Conservation (phyloP, 1,140 invertebrate genomes). For the Linepithema humile region DNA sequence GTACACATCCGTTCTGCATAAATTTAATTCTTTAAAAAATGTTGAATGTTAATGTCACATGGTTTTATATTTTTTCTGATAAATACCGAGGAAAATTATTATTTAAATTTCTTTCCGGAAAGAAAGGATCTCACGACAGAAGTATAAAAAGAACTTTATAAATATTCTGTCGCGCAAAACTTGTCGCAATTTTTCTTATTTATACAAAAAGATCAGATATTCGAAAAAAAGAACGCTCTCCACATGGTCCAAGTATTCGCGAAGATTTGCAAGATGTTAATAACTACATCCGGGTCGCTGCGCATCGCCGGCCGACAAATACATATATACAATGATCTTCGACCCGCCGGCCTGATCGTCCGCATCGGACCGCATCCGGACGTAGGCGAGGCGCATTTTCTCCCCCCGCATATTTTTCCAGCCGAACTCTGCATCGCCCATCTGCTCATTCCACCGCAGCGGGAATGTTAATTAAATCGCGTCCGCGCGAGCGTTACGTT, state of each 20-base stretch:
- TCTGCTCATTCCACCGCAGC: conserved; percentile 28
- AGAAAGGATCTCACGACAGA: not conserved
- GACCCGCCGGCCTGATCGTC: conserved; percentile 25
- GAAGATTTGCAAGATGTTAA: not conserved
- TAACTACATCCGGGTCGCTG: not conserved
- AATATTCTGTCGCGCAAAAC: not conserved
- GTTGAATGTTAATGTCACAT: not conserved
- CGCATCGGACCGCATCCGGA: conserved; percentile 27
- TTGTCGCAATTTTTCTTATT: not conserved
- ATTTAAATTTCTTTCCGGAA: not conserved
- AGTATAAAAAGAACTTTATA: not conserved
- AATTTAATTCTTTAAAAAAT: not conserved
- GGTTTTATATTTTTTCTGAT: not conserved
- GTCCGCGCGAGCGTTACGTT: conserved; percentile 30
- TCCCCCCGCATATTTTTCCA: conserved; percentile 38
- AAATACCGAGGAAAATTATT: not conserved
- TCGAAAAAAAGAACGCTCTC: not conserved
- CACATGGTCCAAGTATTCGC: not conserved
- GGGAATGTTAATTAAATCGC: conserved; percentile 61
- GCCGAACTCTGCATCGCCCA: not conserved
- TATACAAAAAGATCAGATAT: not conserved
- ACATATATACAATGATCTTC: conserved; percentile 20
- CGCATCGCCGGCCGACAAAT: not conserved
- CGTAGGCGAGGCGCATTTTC: conserved; percentile 36
- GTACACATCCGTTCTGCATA: not conserved